phyloP scores from a whole-genome alignment of 2,888 invertebrate genomes.

The Parapristionchus giblindavisi region DNA sequence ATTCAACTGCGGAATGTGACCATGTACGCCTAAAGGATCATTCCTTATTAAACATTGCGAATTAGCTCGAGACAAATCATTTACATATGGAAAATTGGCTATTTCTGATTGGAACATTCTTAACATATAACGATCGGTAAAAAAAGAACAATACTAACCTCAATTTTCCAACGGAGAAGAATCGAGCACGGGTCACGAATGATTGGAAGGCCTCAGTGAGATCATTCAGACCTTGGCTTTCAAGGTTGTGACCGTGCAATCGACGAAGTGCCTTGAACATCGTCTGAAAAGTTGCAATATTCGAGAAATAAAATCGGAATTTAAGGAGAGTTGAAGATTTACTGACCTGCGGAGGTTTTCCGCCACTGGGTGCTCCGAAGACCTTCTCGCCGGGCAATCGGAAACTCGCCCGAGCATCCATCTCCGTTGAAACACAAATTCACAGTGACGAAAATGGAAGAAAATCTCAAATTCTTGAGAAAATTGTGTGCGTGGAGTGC shows the following conservation, averaged over 20 bases:
- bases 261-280: slow-evolving; percentile 68
- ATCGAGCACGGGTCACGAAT: slow-evolving; percentile 68
- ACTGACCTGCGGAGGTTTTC: slow-evolving; percentile 38
- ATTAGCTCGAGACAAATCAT: no score
- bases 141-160: slow-evolving; percentile 49
- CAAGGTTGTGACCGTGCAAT: slow-evolving; percentile 68
- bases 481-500: no score
- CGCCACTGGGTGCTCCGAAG: slow-evolving; percentile 13
- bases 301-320: neutral
- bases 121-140: no score
- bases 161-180: slow-evolving; percentile 67
- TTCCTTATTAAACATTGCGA: no score
- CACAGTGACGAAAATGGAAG: no score
- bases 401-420: slow-evolving; percentile 38
- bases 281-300: slow-evolving; percentile 34
- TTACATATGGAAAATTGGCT: no score
- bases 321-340: neutral
- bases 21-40: slow-evolving; percentile 67
- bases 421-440: slow-evolving; percentile 10
- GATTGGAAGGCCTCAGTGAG: slow-evolving; percentile 68
- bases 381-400: slow-evolving; percentile 37
- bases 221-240: slow-evolving; percentile 68
- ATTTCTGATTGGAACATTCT: no score
- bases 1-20: slow-evolving; percentile 70
- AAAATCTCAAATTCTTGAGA: neutral